Conservation (phyloP, 2,888 invertebrate genomes). For the Drosophila stalkeri region DNA sequence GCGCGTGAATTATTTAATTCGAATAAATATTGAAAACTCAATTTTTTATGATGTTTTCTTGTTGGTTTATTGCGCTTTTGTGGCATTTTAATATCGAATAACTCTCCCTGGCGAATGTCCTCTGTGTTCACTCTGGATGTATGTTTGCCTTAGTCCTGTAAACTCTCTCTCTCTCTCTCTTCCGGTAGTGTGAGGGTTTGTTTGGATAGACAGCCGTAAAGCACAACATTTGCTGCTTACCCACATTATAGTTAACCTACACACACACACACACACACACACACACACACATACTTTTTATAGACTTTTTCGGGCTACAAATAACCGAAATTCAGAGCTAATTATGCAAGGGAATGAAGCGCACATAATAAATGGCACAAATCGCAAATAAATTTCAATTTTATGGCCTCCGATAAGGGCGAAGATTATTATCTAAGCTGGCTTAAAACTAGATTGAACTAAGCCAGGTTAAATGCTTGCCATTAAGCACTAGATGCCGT, state of each 20-base stretch:
- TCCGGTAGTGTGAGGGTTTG: background rate
- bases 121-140: constrained; percentile 19
- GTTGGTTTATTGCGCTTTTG: constrained; percentile 77
- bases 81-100: constrained; percentile 69
- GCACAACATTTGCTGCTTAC: constrained; percentile 1
- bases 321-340: constrained; percentile 15
- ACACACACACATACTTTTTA: background rate
- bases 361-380: constrained; percentile 7
- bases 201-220: constrained; percentile 30
- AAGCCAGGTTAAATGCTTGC: background rate
- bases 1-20: constrained; percentile 77
- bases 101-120: constrained; percentile 50
- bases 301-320: constrained; percentile 7
- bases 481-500: background rate
- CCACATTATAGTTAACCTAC: constrained; percentile 10
- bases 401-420: constrained; percentile 20
- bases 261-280: constrained; percentile 4
- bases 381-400: constrained; percentile 21
- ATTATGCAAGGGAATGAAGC: constrained; percentile 14
- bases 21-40: constrained; percentile 78
- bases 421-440: background rate
- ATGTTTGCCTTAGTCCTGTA: constrained; percentile 23
- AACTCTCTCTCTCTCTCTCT: background rate
- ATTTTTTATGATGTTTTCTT: constrained; percentile 76
- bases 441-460: background rate